A percentile compares a stretch with the other conserved stretches of the same genome.
Conservation (phyloP, 23 tunicate genomes). For the Botrylloides violaceus region DNA sequence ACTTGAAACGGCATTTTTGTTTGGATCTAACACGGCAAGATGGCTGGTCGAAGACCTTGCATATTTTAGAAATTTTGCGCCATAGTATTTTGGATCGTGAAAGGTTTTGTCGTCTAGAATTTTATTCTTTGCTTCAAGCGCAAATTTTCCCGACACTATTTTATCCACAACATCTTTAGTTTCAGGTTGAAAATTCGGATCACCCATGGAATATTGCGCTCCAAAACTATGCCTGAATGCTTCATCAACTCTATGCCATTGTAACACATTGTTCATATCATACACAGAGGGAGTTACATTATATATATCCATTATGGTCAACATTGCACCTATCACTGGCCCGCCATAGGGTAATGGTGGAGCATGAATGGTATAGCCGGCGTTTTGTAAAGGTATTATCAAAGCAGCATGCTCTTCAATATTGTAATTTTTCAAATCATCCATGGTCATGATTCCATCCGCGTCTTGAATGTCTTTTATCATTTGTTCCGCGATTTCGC, state of each 20-base stretch:
- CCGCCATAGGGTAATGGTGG: conserved; percentile 84
- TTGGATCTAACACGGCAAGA: conserved; percentile 59
- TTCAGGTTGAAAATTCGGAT: conserved; percentile 32
- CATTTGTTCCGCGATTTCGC: conserved; percentile 29
- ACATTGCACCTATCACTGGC: conserved; percentile 49
- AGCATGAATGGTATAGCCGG: conserved; percentile 25
- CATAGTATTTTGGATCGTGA: conserved; percentile 48
- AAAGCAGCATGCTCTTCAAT: conserved; percentile 32
- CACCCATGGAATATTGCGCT: conserved; percentile 23
- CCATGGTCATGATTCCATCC: not conserved
- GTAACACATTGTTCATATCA: conserved; percentile 13
- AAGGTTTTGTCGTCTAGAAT: conserved; percentile 36
- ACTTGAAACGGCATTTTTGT: conserved; percentile 63
- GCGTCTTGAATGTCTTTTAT: conserved; percentile 26
- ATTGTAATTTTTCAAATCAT: conserved; percentile 33
- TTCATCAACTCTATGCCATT: conserved; percentile 80
- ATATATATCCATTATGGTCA: conserved; percentile 54
- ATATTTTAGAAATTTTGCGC: conserved; percentile 5
- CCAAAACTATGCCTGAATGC: conserved; percentile 69
- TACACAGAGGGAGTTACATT: conserved; percentile 16
- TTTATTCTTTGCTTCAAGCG: conserved; percentile 8
- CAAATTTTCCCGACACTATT: conserved; percentile 4
- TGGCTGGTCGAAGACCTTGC: conserved; percentile 51
- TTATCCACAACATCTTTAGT: conserved; percentile 1
- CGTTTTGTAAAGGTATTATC: conserved; percentile 23